Conservation (phyloP, 2,888 invertebrate species). For the Cybosia mesomella region DNA sequence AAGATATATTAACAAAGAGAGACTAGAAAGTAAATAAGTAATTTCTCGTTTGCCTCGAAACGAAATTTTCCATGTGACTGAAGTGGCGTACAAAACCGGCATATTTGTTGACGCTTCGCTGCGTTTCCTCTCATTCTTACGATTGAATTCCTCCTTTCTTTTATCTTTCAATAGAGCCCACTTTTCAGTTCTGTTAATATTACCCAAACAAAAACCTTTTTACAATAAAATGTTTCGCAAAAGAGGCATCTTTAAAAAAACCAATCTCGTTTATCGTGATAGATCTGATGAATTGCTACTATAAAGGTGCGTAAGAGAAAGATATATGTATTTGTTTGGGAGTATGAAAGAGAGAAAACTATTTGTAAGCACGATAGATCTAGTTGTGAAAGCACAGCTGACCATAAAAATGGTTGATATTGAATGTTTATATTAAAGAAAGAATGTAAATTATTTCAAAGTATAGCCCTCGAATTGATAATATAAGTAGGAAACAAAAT, state of each 20-base stretch:
- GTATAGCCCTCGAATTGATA: constrained; percentile 62
- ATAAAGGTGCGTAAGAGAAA: constrained; percentile 22
- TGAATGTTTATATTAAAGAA: constrained; percentile 48
- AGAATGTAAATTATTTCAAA: constrained; percentile 50
- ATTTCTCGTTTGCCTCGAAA: constrained; percentile 23
- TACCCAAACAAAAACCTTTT: constrained; percentile 22
- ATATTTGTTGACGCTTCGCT: constrained; percentile 26
- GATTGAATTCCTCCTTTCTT: constrained; percentile 20
- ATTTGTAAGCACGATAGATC: constrained; percentile 61
- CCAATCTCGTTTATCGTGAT: constrained; percentile 20
- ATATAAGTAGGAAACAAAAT: constrained; percentile 74
- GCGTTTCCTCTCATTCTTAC: constrained; percentile 14
- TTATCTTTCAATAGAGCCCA: constrained; percentile 14
- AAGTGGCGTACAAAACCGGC: constrained; percentile 15
- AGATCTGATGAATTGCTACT: constrained; percentile 28
- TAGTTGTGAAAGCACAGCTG: constrained; percentile 62
- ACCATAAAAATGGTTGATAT: constrained; percentile 54
- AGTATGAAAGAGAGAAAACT: constrained; percentile 49
- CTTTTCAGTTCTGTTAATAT: constrained; percentile 19
- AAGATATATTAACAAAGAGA: constrained; percentile 10
- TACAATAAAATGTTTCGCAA: constrained; percentile 15
- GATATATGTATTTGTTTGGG: constrained; percentile 32
- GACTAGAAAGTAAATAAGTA: constrained; percentile 24
- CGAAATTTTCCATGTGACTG: constrained; percentile 36
- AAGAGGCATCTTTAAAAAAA: constrained; percentile 19